Base-by-base conservation (phyloP, 53 echinoderm and acorn worm genomes). In the Pentamera pediparva region DNA sequence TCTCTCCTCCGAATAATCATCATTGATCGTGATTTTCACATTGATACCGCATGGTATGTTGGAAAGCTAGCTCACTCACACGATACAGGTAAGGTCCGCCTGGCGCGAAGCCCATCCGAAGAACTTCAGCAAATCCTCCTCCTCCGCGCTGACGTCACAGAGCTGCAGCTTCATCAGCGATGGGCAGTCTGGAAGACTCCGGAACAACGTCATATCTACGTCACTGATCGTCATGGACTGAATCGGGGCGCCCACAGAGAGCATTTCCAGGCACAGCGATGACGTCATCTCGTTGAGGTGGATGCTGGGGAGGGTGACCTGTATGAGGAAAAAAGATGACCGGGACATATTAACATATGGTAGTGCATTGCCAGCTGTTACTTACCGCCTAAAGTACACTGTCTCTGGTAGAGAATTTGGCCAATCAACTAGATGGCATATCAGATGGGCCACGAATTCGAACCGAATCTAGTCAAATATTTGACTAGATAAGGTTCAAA, bases 191-290 rank as follows among this genome's bases (percentile, higher is more conserved):
- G 67, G 67, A 31, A 67, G 67, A 41, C 45, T 45, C 26, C 45
- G 67, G 41, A 67, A 67, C 43, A 67, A 12, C 28, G 39, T 41
- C 30, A 41, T 13, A 12, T 40, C 26, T 25, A 67, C 67, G 67
- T 67, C 67, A 67, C 67, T 40, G 28, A 67, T 41, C 6, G 29
- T 43, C 11, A 67, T 30, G 2, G 67, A 25, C 17, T 25, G 67
- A 67, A 67, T 41, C 4, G 67, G 67, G 43, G 67, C 67, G 45
- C 67, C 67, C n/a, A 67, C 45, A 40, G 40, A 43, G 12, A 67
- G 40, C 27, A 67, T 40, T 28, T 67, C 67, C 22, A 67, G 9
- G 30, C 67, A 67, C 43, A 67, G 30, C 2, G 67, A 47, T 67
- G 67, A 67, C 43, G 67, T 67, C 25, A 67, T 45, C 3, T 67